Evolutionary conservation across 2,888 invertebrate genomes (phyloP), one percentile per base, ranked within the genome.

Genomic region (Listrodromus nycthemerus): DNA sequence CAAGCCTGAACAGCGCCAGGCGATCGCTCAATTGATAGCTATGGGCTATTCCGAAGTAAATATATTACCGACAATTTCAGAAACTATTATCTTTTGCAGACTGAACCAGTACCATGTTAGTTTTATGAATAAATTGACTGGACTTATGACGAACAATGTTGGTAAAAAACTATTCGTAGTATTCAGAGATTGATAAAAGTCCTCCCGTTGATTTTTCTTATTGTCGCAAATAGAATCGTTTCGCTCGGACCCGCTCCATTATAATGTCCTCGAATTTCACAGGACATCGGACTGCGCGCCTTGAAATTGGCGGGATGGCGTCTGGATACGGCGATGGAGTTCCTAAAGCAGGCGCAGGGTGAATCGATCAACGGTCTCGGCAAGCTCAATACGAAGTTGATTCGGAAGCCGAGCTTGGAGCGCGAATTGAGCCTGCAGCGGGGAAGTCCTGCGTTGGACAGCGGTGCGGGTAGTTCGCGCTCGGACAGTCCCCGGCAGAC

Each of bases 361-460:
- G 94, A 94, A 88, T 94, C 95, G 90, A 93, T 96, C 85, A 94
- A 95, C 86, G 95, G 95, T 73, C 94, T 96, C 82, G 94, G 95
- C 89, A 93, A 93, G 85, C 89, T 93, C 3, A 93, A 91, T 77
- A 95, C 96, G 82, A 97, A 98, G 93, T 94, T 98, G 67, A 97
- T 96, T 86, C 95, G 98, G 73, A 98, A 98, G 92, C 97, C 98
- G 52, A 98, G 98, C 93, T 95, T 98, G 87, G 98, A 98, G 94
- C 95, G 97, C 69, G 98, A 98, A 92, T 94, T 97, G 81, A 96
- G 95, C 86, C 94, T 96, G 24, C 96, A 96, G 88, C 95, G 97
- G 84, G 97, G 97, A 71, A 98, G 98, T 92, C 98, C 98, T 8
- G 97, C 97, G 24, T 94, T 98, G 83, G 98, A 98, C 92, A 97